Evolutionary conservation across 2,888 invertebrate species (phyloP), one percentile per base, ranked within the genome.

Genomic region (Aethes cnicana): DNA sequence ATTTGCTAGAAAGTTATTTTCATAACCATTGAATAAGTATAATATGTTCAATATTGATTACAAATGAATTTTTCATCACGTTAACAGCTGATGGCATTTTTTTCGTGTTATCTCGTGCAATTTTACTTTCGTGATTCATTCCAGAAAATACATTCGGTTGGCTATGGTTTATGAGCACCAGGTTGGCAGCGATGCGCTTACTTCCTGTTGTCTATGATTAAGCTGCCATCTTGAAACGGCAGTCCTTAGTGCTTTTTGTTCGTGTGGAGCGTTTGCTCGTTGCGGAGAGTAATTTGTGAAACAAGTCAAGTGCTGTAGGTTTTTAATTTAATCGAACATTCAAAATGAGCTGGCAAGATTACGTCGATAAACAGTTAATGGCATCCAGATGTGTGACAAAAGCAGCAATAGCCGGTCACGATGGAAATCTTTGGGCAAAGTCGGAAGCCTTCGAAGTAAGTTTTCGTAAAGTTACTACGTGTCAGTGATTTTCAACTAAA

Each of bases 271-370:
- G 88, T 74, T 85, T 79, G 87, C 87, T 87, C 87, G 89, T 84
- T 84, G 84, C 83, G 84, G 75, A 76, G 81, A 80, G 78, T 77
- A 77, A 69, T 81, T 82, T 80, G 85, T 86, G 84, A 72, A 77
- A 77, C 84, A n/a, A 85, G 81, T 77, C 76, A 83, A 87, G 87
- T 85, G 84, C 87, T 86, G 52, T 52, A 52, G 52, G 89, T 88
- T 87, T n/a, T 84, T 84, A 86, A 82, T 83, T 84, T 80, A 84
- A 83, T 83, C 77, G 86, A 88, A 88, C 87, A 77, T 72, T 86
- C 91, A 94, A 91, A 91, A 97, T 97, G 97, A 97, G 96, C 95
- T 97, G 97, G 97, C 97, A 97, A 95, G 97, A 97, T 95, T 97
- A 97, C 93, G 96, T 97, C 91, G 97, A 97, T 92, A 97, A 96